Base-by-base conservation (phyloP, 2,888 invertebrate species). In the Galeruca laticollis region DNA sequence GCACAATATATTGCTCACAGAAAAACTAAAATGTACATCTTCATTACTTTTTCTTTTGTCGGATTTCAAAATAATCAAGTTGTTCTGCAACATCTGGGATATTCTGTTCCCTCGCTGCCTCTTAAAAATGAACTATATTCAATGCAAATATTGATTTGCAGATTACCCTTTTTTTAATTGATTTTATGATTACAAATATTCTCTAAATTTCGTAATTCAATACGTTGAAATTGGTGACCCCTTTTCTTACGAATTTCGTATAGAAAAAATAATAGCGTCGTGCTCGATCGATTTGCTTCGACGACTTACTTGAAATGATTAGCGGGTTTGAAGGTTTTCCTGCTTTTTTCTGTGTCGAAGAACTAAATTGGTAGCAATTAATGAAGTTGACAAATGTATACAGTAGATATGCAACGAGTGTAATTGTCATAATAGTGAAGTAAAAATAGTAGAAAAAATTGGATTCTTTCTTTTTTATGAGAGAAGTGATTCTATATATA, bases 311-410 rank as follows among this genome's bases (percentile, higher is more conserved):
- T 20, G 49, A 49, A 6, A 15, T 49, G 15, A 52, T 52, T 21
- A n/a, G 26, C 52, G 20, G 11, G 10, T 15, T 52, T 11, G 18
- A 11, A 52, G 52, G 21, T 20, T 52, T 13, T n/a, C 21, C 21
- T 26, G 52, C 52, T 21, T 52, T 52, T 52, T 26, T 52, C 52
- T 43, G 43, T 43, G 15, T n/a, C 52, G 13, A 52, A 11, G 11
- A 52, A 49, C 0, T 49, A 20, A 49, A 49, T 20, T 49, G 18
- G 15, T 49, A 49, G 15, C 20, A 20, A 18, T 20, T 52, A 52
- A 52, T 26, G 52, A 26, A 52, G 52, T 20, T 52, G 13, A 52
- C 13, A 15, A 43, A 43, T n/a, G 43, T 43, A 6, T 37, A 43
- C 40, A 40, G 40, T 40, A 5, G 40, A 40, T 13, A 15, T 40